Conservation (phyloP, 2,113 vertebrate genomes). For the Toxostoma redivivum region DNA sequence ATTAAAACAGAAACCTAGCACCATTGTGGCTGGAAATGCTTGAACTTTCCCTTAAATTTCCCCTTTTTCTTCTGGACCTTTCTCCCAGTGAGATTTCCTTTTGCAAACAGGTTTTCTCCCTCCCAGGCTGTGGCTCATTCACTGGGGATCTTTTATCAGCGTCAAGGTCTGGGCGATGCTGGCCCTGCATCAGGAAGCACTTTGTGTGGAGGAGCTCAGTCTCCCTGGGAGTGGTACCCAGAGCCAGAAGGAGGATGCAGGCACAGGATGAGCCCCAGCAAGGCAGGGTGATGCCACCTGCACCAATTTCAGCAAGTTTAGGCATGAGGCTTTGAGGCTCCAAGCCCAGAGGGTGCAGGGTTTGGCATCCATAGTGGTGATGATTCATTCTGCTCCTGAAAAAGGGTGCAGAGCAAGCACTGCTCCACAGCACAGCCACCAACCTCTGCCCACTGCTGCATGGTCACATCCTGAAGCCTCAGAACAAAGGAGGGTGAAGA, state of each 20-base stretch:
- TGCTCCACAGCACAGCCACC: neutral
- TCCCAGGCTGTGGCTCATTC: neutral
- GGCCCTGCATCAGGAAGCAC: neutral
- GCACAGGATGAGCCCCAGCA: neutral
- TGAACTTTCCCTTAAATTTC: neutral
- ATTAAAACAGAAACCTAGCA: neutral
- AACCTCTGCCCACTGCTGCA: neutral
- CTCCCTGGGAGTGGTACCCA: neutral
- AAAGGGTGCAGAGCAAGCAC: neutral
- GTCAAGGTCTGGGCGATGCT: neutral
- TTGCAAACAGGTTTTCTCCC: neutral
- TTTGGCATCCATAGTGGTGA: neutral
- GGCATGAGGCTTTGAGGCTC: neutral
- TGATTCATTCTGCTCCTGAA: neutral
- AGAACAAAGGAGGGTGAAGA: neutral
- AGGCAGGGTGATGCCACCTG: fast-evolving
- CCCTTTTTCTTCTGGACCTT: neutral
- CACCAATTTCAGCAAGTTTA: neutral
- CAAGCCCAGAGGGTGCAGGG: neutral
- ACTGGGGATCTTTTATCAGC: neutral
- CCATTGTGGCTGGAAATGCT: neutral
- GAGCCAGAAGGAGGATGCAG: neutral
- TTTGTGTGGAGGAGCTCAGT: neutral
- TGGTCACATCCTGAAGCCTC: fast-evolving
- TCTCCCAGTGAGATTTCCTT: neutral